Base-by-base conservation (phyloP, 2,888 invertebrate species). In the Dasypolia templi region DNA sequence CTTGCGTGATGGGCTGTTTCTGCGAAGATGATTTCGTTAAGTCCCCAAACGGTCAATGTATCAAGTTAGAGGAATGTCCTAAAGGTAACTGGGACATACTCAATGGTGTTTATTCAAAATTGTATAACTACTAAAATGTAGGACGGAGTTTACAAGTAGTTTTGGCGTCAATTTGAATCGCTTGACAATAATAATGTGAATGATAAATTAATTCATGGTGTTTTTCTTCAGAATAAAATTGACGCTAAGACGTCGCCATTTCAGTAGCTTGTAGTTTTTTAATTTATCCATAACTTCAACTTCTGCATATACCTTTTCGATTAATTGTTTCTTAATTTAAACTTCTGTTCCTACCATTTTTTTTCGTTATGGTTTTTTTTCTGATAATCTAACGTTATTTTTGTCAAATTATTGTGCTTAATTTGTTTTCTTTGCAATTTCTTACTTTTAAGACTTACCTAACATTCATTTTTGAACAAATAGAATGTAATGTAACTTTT, bases 1-100 rank as follows among this genome's bases (percentile, higher is more conserved):
- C 87, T 17, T 93, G 94, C 77, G 77, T 75, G 1, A 80, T 82
- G 3, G 95, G 94, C 0, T 95, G 95, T 84, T 92, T 92, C 88
- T 95, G 95, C 75, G 84, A 88, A 14, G 89, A 90, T 0, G 94
- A 92, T 0, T 91, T 88, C 56, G 87, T 93, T 4, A 91, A 89
- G 72, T 87, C 90, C 0, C 90, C 92, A 0, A 87, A 86, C 39
- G 93, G 93, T 0, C 83, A 85, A 22, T 95, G 95, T 70, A 89
- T 95, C 17, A 88, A 79, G 32, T 62, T 85, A 7, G 85, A 91
- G 3, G 87, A 93, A 1, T 95, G 95, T 70, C 93, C 93, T 11
- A 86, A 86, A 91, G 93, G 92, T 93, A 87, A 77, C 22, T 74
- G 63, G 59, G 58, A 75, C 53, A n/a, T 67, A 14, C n/a, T 81